Percentiles rank a stretch among this genome's conserved stretches.
Conservation (phyloP, 2,888 invertebrate genomes). For the Apantesis nais region DNA sequence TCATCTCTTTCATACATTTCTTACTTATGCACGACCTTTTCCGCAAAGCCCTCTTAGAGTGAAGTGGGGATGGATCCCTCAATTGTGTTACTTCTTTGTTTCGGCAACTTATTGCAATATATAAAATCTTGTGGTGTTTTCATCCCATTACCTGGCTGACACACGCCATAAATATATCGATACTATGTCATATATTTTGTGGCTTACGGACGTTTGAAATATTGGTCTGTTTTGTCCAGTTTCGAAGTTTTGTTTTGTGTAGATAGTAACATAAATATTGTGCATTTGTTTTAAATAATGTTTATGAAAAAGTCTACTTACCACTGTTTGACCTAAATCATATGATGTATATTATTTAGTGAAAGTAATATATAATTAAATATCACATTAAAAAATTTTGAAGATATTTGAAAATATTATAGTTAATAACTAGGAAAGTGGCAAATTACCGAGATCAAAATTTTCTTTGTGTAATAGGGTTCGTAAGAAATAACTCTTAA, state of each 20-base stretch:
- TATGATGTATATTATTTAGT: background rate
- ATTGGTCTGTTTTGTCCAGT: slow-evolving; percentile 55
- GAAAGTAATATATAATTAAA: background rate
- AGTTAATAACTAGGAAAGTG: no score
- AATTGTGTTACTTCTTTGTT: slow-evolving; percentile 73
- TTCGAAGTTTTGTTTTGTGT: slow-evolving; percentile 24
- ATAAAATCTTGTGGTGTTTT: slow-evolving; percentile 78
- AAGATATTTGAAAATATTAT: no score
- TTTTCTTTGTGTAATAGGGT: background rate
- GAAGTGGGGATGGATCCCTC: slow-evolving; percentile 31
- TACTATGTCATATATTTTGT: slow-evolving; percentile 70
- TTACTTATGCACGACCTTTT: slow-evolving; percentile 69
- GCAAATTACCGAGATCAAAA: no score
- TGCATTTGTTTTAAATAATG: background rate
- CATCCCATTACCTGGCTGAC: slow-evolving; percentile 83
- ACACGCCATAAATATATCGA: slow-evolving; percentile 81
- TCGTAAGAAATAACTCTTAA: background rate
- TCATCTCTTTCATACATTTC: slow-evolving; percentile 55
- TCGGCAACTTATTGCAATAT: slow-evolving; percentile 68
- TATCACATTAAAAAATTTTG: background rate
- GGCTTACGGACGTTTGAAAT: slow-evolving; percentile 57
- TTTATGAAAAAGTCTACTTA: background rate
- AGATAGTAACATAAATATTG: slow-evolving; percentile 1
- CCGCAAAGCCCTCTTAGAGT: slow-evolving; percentile 37
- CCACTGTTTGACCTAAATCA: background rate